phyloP scores from a whole-genome alignment of 2,888 invertebrate species.

The Aspidiotus destructor region DNA sequence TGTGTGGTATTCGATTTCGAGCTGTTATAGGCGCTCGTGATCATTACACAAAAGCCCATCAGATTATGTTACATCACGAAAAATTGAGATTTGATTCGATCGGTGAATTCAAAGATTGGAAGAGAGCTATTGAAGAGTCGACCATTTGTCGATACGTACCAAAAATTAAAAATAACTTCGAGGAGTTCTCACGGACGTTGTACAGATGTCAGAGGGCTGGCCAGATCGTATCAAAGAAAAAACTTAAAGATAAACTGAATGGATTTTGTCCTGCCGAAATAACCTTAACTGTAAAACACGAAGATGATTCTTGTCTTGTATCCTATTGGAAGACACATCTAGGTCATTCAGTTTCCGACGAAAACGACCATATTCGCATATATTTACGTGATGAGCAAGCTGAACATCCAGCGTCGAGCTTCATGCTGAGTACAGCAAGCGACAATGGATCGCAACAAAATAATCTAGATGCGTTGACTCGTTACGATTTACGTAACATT shows the following conservation, averaged over 20 bases:
- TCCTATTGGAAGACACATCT: background rate
- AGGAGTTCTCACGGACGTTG: background rate
- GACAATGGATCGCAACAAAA: too few species aligned
- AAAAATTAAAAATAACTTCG: conserved; percentile 1
- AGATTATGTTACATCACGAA: background rate
- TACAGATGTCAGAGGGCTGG: background rate
- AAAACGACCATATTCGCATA: background rate
- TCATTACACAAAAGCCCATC: background rate
- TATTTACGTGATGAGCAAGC: too few species aligned
- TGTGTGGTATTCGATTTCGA: too few species aligned
- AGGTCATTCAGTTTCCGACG: background rate
- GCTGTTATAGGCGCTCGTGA: too few species aligned
- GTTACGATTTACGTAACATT: too few species aligned
- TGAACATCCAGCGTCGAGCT: too few species aligned
- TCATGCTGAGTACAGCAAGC: too few species aligned
- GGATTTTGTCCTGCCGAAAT: conserved; percentile 5
- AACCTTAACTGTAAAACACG: background rate
- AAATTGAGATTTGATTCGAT: background rate
- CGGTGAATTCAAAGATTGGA: conserved; percentile 3
- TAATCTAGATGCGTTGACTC: too few species aligned
- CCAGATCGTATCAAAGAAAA: too few species aligned
- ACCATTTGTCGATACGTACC: background rate
- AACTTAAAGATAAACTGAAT: conserved; percentile 3
- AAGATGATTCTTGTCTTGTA: background rate
- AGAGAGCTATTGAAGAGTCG: background rate